A percentile compares a stretch with the other conserved stretches of the same genome.
These are phyloP conservation scores for Acheta domesticus DNA, from an alignment of 2,888 invertebrate species.

Conservation along the genomic window DNA sequence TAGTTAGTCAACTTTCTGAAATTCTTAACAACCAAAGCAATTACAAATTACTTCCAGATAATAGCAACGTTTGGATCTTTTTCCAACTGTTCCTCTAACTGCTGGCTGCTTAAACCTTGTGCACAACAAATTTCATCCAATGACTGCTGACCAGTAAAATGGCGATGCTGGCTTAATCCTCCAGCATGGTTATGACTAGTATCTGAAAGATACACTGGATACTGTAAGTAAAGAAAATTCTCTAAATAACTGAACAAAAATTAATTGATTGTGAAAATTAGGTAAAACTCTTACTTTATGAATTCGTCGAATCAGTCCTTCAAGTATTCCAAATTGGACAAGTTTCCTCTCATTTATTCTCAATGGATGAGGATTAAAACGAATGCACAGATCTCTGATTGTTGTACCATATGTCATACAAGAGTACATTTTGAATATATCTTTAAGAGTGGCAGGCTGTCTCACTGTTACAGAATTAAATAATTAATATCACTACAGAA, in stretches of 20 bases:
- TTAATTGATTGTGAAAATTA: neutral
- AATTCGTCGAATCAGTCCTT: conserved; percentile 75
- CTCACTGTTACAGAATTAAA: conserved; percentile 51
- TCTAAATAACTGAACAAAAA: neutral
- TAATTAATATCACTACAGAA: neutral
- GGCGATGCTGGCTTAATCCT: conserved; percentile 25
- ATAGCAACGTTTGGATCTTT: conserved; percentile 76
- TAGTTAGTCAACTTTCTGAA: too few species aligned
- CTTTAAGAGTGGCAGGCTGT: conserved; percentile 63
- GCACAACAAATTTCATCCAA: conserved; percentile 89
- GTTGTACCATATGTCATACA: conserved; percentile 74
- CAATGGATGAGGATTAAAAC: conserved; percentile 68
- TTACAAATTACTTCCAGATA: conserved; percentile 64
- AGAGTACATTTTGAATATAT: conserved; percentile 71
- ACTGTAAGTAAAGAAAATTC: conserved; percentile 41
- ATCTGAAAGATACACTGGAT: conserved; percentile 45
- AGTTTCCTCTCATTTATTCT: conserved; percentile 77
- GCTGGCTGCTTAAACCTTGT: conserved; percentile 68
- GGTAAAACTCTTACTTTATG: conserved; percentile 58
- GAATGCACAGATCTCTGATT: conserved; percentile 69
- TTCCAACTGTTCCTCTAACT: conserved; percentile 78
- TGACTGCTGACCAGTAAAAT: conserved; percentile 74
- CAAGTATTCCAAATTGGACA: conserved; percentile 82
- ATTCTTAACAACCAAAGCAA: neutral
- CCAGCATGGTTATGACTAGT: neutral